Evolutionary conservation across 2,888 invertebrate species (phyloP).

Genomic region (Tachystola acroxantha): DNA sequence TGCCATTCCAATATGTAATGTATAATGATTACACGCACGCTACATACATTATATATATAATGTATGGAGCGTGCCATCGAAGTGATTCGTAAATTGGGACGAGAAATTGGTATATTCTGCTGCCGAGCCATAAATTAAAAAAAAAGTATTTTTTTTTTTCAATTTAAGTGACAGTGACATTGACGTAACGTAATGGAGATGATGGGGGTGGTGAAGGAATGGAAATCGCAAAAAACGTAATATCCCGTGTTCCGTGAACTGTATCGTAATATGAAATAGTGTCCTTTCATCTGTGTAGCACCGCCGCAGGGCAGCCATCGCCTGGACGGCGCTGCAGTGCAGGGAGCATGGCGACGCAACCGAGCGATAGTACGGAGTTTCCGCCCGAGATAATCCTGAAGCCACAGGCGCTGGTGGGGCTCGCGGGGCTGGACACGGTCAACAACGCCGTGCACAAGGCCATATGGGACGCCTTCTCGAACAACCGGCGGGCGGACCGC

Average conservation of each 20-base stretch:
- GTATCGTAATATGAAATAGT: constrained; percentile 29
- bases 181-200: constrained; percentile 30
- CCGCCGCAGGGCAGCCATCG: too few relatives aligned
- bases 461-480: constrained; percentile 95
- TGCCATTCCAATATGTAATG: too few relatives aligned
- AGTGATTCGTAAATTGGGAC: too few relatives aligned
- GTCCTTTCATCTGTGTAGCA: constrained; percentile 4
- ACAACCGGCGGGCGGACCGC: constrained; percentile 88
- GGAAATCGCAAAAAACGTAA: constrained; percentile 21
- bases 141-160: too few relatives aligned
- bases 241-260: constrained; percentile 10
- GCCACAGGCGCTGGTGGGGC: constrained; percentile 91
- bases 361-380: constrained; percentile 81
- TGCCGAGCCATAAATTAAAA: too few relatives aligned
- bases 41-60: too few relatives aligned
- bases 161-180: too few relatives aligned
- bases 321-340: too few relatives aligned
- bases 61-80: too few relatives aligned
- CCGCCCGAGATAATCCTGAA: constrained; percentile 90
- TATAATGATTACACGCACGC: too few relatives aligned
- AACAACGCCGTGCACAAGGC: constrained; percentile 93
- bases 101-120: too few relatives aligned
- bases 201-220: constrained; percentile 43
- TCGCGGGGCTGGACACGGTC: constrained; percentile 91
- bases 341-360: constrained; percentile 70